Evolutionary conservation across 2,113 vertebrate genomes (phyloP).

Genomic region (Erpornis zantholeuca): DNA sequence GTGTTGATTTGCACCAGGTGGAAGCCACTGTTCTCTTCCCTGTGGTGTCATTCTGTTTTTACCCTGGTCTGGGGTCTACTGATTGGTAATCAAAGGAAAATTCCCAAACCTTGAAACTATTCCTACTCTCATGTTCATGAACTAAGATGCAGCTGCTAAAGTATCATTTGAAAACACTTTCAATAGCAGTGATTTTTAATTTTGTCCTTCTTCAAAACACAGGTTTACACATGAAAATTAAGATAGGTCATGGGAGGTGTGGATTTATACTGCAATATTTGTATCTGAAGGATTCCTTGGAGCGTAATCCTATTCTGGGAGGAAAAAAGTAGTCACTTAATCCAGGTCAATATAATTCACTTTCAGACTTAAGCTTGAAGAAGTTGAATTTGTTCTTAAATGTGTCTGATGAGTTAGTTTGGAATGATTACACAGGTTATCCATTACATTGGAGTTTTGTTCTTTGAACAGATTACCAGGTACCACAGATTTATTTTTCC

Average conservation of each 20-base stretch:
- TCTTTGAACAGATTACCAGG: background rate
- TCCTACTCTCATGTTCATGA: background rate
- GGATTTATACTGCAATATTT: background rate
- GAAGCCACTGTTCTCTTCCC: background rate
- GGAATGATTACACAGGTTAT: background rate
- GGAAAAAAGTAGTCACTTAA: background rate
- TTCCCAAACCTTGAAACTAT: background rate
- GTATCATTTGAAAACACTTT: background rate
- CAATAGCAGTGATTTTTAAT: background rate
- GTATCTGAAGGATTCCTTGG: background rate
- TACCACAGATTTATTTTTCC: background rate
- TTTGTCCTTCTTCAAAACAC: background rate
- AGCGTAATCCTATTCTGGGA: background rate
- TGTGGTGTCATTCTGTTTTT: background rate
- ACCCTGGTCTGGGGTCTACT: background rate
- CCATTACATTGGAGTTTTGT: background rate
- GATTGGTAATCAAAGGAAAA: background rate
- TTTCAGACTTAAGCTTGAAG: background rate
- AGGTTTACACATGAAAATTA: background rate
- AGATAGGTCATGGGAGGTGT: background rate
- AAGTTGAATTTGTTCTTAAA: background rate
- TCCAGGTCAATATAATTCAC: background rate
- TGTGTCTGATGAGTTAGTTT: background rate
- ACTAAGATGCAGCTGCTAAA: background rate
- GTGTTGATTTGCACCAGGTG: background rate